A percentile compares a stretch with the other conserved stretches of the same genome.
phyloP scores from a whole-genome alignment of 2,113 vertebrate genomes.

The Rhea americana region DNA sequence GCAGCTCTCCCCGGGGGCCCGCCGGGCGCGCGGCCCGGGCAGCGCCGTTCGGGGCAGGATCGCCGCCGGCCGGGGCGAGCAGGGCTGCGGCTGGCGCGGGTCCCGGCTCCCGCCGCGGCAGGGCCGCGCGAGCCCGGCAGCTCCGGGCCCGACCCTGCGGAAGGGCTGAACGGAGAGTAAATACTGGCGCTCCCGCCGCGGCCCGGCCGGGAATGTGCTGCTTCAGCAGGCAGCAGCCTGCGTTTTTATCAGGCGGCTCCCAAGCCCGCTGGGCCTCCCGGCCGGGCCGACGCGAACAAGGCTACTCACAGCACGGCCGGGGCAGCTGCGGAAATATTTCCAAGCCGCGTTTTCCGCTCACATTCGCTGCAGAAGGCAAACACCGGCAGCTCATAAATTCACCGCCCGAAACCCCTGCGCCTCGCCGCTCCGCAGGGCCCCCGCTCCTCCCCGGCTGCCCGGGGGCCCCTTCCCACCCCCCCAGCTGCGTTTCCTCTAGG shows the following conservation, averaged over 20 bases:
- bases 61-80: neutral
- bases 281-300: slow-evolving; percentile 17
- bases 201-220: slow-evolving; percentile 36
- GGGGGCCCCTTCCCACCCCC: neutral
- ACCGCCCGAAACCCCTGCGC: neutral
- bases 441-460: neutral
- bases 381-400: slow-evolving; percentile 47
- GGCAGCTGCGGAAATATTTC: slow-evolving; percentile 52
- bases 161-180: slow-evolving; percentile 35
- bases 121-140: neutral
- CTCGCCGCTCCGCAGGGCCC: rapidly evolving
- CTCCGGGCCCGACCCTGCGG: slow-evolving; percentile 37
- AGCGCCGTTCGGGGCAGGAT: neutral
- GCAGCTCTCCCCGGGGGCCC: too few species aligned
- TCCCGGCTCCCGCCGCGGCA: neutral
- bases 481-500: neutral
- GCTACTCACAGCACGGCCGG: slow-evolving; percentile 35
- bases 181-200: slow-evolving; percentile 35
- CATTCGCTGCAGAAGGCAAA: slow-evolving; percentile 27
- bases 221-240: slow-evolving; percentile 64
- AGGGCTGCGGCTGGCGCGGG: neutral
- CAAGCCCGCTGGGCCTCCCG: slow-evolving; percentile 7
- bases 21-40: neutral
- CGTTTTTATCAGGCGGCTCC: slow-evolving; percentile 10
- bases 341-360: slow-evolving; percentile 43